Evolutionary conservation across 2,113 vertebrate species (phyloP).

Genomic region (Holacanthus passer): DNA sequence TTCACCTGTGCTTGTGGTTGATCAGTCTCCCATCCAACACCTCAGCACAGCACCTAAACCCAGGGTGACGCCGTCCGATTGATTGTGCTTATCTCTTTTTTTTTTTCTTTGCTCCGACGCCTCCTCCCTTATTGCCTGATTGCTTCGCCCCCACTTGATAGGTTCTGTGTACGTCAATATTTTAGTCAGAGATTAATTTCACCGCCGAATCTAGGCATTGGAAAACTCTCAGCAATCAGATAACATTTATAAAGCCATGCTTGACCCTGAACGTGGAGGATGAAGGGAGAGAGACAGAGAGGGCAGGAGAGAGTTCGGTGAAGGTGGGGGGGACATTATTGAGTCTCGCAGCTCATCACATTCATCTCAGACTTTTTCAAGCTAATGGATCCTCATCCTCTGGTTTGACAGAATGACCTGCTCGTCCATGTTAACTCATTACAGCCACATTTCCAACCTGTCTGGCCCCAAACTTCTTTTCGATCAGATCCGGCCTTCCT

Average conservation of each 20-base stretch:
- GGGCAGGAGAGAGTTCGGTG: conserved; percentile 9
- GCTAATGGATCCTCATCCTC: conserved; percentile 65
- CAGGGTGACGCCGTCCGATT: conserved; percentile 65
- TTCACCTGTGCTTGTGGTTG: conserved; percentile 35
- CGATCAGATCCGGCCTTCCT: neutral
- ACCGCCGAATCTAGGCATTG: conserved; percentile 63
- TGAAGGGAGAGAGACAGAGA: conserved; percentile 54
- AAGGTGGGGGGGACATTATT: conserved; percentile 47
- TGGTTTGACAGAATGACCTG: conserved; percentile 52
- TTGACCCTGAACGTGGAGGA: conserved; percentile 69
- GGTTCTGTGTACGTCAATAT: conserved; percentile 76
- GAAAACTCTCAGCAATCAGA: conserved; percentile 80
- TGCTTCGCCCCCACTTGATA: conserved; percentile 73
- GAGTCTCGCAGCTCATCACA: conserved; percentile 69
- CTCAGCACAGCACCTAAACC: conserved; percentile 29
- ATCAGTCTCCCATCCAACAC: conserved; percentile 37
- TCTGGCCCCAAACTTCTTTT: conserved; percentile 8
- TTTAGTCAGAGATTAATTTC: conserved; percentile 85
- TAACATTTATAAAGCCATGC: conserved; percentile 79
- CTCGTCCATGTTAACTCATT: conserved; percentile 57
- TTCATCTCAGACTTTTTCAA: conserved; percentile 68
- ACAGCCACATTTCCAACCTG: conserved; percentile 38
- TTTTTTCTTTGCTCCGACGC: neutral
- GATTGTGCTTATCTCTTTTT: conserved; percentile 76
- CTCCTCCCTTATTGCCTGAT: conserved; percentile 69